Evolutionary conservation across 2,113 vertebrate species (phyloP), one percentile per base, ranked within the genome.

Genomic region (Stercorarius parasiticus): DNA sequence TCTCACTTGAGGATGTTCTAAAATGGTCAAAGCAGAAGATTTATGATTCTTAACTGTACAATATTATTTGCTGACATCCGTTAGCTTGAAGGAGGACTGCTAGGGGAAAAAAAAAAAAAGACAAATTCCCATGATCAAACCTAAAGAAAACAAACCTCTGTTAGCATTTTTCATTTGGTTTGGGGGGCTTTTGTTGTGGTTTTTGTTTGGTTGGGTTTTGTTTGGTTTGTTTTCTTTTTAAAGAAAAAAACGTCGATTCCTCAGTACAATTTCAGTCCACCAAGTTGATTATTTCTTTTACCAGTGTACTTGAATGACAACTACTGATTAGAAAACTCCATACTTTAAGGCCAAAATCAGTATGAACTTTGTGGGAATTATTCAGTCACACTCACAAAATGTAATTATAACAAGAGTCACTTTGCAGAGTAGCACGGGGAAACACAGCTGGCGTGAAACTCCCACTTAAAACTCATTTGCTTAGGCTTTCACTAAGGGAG

Each of bases 161-260:
- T 52, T 69, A 55, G 12, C 5, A 36, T 34, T 91, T 86, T 72
- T 72, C 21, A 36, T n/a, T 45, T 64, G 13, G 4, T 58, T 61
- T 42, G 13, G 4, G 11, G 11, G 4, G 1, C 0, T 14, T 72
- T 52, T 65, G 14, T 27, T 59, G 43, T 8, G 15, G 6, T 10
- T 86, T 83, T 78, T 45, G 2, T 19, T 74, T 42, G 6, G 0
- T 15, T 32, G 14, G 10, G 0, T 58, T 10, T 55, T 72, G 14
- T 2, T 36, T 3, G 3, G 4, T 19, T 77, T 55, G 4, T 34
- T 1, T 10, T 36, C 56, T 70, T 73, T 45, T 38, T 13, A 23
- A 32, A 58, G 23, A 58, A 5, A 59, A 92, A 42, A 88, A 19
- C 2, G 0, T 43, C 20, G 69, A 53, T 12, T 58, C 19, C 17